These are phyloP conservation scores for Gallirallus australis DNA, from an alignment of 2,797 vertebrate species.

Conservation along the genomic window DNA sequence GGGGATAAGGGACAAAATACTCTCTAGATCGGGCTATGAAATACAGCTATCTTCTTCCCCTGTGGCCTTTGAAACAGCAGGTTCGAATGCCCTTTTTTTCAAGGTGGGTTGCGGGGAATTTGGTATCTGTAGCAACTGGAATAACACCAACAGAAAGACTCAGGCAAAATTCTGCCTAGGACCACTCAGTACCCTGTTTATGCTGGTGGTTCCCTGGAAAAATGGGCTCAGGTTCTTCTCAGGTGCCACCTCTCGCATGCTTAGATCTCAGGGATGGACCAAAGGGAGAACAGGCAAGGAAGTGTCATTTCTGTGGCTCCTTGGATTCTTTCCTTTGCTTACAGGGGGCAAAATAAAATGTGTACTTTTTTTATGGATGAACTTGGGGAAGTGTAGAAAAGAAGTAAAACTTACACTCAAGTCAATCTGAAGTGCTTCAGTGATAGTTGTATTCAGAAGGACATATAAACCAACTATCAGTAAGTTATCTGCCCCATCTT, in stretches of 20 bases:
- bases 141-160: background rate
- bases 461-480: fast-evolving
- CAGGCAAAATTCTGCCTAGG: background rate
- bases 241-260: background rate
- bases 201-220: background rate
- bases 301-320: background rate
- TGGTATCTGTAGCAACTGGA: background rate
- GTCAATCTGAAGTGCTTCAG: background rate
- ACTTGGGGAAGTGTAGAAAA: background rate
- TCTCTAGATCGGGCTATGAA: background rate
- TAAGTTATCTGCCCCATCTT: background rate
- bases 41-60: background rate
- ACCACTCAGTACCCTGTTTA: background rate
- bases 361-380: background rate
- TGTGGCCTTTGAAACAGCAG: background rate
- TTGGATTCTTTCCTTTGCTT: background rate
- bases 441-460: background rate
- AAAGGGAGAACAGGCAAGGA: background rate
- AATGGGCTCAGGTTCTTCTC: background rate
- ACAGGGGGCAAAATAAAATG: background rate
- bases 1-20: background rate
- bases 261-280: background rate
- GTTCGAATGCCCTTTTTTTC: background rate
- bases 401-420: background rate
- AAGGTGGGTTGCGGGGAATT: background rate